Percentiles rank a stretch among this genome's conserved stretches.
Conservation (phyloP, 2,797 vertebrate genomes). For the Acrossocheilus wenchowensis region DNA sequence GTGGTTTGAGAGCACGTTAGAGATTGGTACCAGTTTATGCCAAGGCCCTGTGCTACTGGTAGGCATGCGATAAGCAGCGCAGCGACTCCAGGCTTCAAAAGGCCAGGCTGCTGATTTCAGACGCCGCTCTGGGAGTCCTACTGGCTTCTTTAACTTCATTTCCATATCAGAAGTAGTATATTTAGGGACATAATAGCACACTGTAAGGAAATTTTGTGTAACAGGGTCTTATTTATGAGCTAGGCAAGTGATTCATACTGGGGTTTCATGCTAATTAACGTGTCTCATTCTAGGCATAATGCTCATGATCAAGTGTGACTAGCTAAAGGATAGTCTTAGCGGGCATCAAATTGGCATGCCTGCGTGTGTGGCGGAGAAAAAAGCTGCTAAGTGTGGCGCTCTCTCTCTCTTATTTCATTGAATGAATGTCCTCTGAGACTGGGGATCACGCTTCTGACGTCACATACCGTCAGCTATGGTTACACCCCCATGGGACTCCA, state of each 20-base stretch:
- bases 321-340: slow-evolving; percentile 52
- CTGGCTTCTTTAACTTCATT: slow-evolving; percentile 57
- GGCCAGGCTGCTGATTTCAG: slow-evolving; percentile 58
- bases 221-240: slow-evolving; percentile 62
- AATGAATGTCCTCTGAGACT: slow-evolving; percentile 74
- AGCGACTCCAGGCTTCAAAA: slow-evolving; percentile 61
- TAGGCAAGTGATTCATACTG: slow-evolving; percentile 67
- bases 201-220: slow-evolving; percentile 63
- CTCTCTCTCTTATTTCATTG: slow-evolving; percentile 72
- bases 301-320: slow-evolving; percentile 72
- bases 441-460: slow-evolving; percentile 72
- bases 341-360: slow-evolving; percentile 68
- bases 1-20: slow-evolving; percentile 79
- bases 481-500: slow-evolving; percentile 74
- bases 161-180: slow-evolving; percentile 66
- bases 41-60: slow-evolving; percentile 77
- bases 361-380: slow-evolving; percentile 66
- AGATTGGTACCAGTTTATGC: slow-evolving; percentile 83
- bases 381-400: slow-evolving; percentile 37
- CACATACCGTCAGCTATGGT: slow-evolving; percentile 77
- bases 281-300: slow-evolving; percentile 72
- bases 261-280: slow-evolving; percentile 70
- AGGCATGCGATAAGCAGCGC: slow-evolving; percentile 74
- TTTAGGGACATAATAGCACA: slow-evolving; percentile 36
- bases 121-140: slow-evolving; percentile 61